These are phyloP conservation scores for Silurus asotus DNA, from an alignment of 2,113 vertebrate genomes.

Conservation along the genomic window DNA sequence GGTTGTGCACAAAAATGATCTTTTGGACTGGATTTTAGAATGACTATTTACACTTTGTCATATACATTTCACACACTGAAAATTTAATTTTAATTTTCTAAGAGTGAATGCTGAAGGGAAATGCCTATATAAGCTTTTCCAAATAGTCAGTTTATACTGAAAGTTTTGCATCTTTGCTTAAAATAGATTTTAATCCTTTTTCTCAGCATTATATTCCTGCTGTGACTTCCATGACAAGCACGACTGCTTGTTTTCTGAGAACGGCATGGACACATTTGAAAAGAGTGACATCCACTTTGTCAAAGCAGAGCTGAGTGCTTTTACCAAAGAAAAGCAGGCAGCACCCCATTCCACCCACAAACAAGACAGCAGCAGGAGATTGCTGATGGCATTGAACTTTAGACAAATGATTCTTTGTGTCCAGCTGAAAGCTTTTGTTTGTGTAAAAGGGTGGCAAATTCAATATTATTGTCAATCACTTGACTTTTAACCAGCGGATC, in stretches of 20 bases:
- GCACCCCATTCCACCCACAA: slow-evolving; percentile 41
- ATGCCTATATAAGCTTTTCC: not conserved
- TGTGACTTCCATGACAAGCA: slow-evolving; percentile 31
- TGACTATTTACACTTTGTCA: not conserved
- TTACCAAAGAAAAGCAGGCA: slow-evolving; percentile 44
- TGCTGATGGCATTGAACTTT: slow-evolving; percentile 50
- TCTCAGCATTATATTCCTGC: slow-evolving; percentile 28
- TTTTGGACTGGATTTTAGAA: not conserved
- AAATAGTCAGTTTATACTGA: slow-evolving; percentile 12
- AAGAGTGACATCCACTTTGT: slow-evolving; percentile 58
- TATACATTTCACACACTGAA: not conserved
- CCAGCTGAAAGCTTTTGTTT: slow-evolving; percentile 50
- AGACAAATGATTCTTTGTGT: slow-evolving; percentile 58
- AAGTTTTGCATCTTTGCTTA: slow-evolving; percentile 33
- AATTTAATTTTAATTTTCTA: not conserved
- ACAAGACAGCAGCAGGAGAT: slow-evolving; percentile 46
- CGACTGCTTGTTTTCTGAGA: slow-evolving; percentile 29
- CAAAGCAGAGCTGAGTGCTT: slow-evolving; percentile 30
- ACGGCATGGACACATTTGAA: slow-evolving; percentile 20
- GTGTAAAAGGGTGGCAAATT: slow-evolving; percentile 46
- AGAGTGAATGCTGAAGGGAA: not conserved
- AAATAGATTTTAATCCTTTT: slow-evolving; percentile 18
- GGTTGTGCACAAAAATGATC: slow-evolving; percentile 32
- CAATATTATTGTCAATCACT: slow-evolving; percentile 61
- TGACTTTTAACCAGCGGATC: slow-evolving; percentile 51